phyloP scores from a whole-genome alignment of 2,797 vertebrate species.

The Scolopax rusticola region DNA sequence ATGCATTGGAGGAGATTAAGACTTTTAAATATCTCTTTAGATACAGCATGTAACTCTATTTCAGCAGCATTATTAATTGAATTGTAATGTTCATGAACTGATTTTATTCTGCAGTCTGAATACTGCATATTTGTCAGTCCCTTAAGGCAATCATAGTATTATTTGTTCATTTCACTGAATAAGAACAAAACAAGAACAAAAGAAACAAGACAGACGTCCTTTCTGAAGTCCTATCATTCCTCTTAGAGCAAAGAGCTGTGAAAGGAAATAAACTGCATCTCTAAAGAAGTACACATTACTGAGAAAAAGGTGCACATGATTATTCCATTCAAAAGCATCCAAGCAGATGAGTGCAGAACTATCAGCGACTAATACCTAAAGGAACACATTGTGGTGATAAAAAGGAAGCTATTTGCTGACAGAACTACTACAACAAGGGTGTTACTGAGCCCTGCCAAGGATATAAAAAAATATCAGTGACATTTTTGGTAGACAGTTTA shows the following conservation, averaged over 20 bases:
- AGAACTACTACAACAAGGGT: background rate
- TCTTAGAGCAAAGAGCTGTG: background rate
- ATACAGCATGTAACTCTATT: background rate
- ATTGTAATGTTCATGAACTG: background rate
- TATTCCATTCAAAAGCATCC: background rate
- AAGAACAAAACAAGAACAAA: constrained; percentile 15
- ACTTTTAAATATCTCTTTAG: background rate
- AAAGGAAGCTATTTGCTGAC: background rate
- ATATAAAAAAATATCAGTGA: background rate
- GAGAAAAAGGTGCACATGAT: background rate
- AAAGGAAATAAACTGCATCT: background rate
- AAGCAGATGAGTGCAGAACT: background rate
- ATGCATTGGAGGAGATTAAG: background rate
- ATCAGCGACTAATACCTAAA: background rate
- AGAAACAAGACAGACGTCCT: background rate
- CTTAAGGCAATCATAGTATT: background rate
- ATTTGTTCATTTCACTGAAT: constrained; percentile 16
- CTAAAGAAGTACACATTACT: background rate
- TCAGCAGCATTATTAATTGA: constrained; percentile 9
- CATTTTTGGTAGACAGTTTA: background rate
- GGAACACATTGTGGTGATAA: background rate
- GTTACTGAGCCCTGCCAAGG: background rate
- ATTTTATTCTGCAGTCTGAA: constrained; percentile 11
- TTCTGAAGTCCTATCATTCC: background rate
- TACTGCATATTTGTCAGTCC: background rate